These are phyloP conservation scores for Centropyge bicolor DNA, from an alignment of 2,797 vertebrate species.

Conservation along the genomic window DNA sequence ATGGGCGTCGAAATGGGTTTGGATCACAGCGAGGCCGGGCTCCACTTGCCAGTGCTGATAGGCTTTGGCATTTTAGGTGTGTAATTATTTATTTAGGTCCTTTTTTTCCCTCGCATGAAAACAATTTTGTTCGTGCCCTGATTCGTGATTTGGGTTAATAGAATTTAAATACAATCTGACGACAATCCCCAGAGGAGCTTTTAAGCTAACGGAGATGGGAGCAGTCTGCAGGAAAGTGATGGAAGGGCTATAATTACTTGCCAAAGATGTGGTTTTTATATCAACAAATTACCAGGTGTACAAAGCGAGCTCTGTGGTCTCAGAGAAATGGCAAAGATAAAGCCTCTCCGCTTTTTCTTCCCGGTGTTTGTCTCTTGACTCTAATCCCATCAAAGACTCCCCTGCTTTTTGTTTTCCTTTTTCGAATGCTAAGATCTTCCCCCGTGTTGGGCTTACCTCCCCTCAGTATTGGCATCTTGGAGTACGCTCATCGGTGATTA, in stretches of 20 bases:
- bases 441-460: constrained; percentile 56
- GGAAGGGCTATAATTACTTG: constrained; percentile 75
- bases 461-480: constrained; percentile 66
- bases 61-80: constrained; percentile 55
- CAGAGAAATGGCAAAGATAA: constrained; percentile 67
- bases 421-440: constrained; percentile 56
- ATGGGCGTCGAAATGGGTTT: constrained; percentile 47
- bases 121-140: constrained; percentile 49
- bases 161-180: constrained; percentile 72
- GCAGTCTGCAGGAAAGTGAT: constrained; percentile 57
- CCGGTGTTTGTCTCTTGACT: constrained; percentile 73
- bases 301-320: constrained; percentile 63
- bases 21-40: constrained; percentile 46
- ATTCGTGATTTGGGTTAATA: constrained; percentile 72
- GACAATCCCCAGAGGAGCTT: constrained; percentile 67
- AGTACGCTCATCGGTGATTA: constrained; percentile 68
- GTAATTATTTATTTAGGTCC: constrained; percentile 68
- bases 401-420: constrained; percentile 68
- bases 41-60: constrained; percentile 39
- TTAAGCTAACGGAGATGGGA: constrained; percentile 67
- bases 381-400: constrained; percentile 82
- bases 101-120: constrained; percentile 24
- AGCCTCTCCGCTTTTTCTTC: constrained; percentile 57
- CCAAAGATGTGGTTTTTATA: constrained; percentile 73
- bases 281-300: constrained; percentile 79